Conservation (phyloP, 2,113 vertebrate species). For the Ochotona curzoniae region DNA sequence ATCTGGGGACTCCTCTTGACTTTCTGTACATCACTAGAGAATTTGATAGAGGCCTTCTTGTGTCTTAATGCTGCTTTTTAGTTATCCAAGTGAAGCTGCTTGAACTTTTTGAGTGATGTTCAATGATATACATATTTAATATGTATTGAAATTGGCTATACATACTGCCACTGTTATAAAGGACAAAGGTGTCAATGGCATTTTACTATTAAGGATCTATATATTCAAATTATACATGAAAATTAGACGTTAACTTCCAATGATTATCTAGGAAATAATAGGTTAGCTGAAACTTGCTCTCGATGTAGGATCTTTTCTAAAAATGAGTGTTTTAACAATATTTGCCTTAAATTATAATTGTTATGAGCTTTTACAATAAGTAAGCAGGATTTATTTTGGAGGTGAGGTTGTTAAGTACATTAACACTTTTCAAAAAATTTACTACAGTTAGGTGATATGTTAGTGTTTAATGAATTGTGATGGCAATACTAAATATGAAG, state of each 20-base stretch:
- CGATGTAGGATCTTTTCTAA: neutral
- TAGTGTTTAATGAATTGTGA: neutral
- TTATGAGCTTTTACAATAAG: neutral
- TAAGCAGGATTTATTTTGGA: neutral
- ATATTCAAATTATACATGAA: neutral
- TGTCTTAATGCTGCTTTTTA: neutral
- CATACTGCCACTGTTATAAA: neutral
- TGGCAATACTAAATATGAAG: neutral
- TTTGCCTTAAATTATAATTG: neutral
- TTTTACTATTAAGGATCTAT: neutral
- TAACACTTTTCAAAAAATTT: neutral
- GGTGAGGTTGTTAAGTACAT: neutral
- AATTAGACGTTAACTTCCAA: neutral
- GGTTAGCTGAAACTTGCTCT: neutral
- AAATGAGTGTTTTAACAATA: neutral
- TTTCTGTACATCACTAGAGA: neutral
- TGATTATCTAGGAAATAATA: neutral
- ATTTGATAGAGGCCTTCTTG: neutral
- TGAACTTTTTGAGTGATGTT: neutral
- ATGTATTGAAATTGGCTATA: conserved; percentile 16
- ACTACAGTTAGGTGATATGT: neutral
- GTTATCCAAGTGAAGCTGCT: conserved; percentile 56
- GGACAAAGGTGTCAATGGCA: neutral
- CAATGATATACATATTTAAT: neutral
- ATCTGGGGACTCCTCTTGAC: conserved; percentile 39